Evolutionary conservation across 2,797 vertebrate species (phyloP), one percentile per base, ranked within the genome.

Genomic region (Anguilla pacifica): DNA sequence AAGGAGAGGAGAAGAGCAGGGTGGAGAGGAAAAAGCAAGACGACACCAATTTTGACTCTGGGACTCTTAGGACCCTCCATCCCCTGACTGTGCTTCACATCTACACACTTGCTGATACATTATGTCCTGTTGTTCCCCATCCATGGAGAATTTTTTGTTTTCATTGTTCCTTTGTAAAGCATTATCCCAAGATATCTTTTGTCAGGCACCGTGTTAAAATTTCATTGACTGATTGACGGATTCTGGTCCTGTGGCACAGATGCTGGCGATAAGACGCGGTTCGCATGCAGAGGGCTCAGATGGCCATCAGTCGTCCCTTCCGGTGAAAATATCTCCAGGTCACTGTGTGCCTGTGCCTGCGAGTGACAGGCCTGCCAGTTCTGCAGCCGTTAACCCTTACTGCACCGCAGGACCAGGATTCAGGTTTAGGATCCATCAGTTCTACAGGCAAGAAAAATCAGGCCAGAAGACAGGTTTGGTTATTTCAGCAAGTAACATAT

Each of bases 281-380:
- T 9, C 25, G 46, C 25, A 15, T 11, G 25, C 79, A 82, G 46
- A 82, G 43, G 46, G 46, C 46, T 82, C 43, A 82, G 46, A n/a
- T 82, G 43, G 79, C 25, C 39, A 22, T 77, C 51, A 82, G 79
- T n/a, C 46, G 22, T n/a, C 22, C 79, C 79, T 49, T 51, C 79
- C 43, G n/a, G 79, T 51, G 79, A 49, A 82, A 82, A 82, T 82
- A 46, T 43, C 31, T 51, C 79, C 79, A 51, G 43, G 79, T 51
- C 31, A 39, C 22, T 10, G 25, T 81, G 28, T 7, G 31, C 15
- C 5, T 35, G 43, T 46, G 77, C 39, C 17, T 51, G 17, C 51
- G 79, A 15, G 43, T n/a, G 46, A 82, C 46, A 82, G 46, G 79
- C 79, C 22, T n/a, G 43, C 0, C 46, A 46, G 43, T 25, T 28